phyloP scores from a whole-genome alignment of 1,140 invertebrate genomes.

The Drosophila ficusphila region DNA sequence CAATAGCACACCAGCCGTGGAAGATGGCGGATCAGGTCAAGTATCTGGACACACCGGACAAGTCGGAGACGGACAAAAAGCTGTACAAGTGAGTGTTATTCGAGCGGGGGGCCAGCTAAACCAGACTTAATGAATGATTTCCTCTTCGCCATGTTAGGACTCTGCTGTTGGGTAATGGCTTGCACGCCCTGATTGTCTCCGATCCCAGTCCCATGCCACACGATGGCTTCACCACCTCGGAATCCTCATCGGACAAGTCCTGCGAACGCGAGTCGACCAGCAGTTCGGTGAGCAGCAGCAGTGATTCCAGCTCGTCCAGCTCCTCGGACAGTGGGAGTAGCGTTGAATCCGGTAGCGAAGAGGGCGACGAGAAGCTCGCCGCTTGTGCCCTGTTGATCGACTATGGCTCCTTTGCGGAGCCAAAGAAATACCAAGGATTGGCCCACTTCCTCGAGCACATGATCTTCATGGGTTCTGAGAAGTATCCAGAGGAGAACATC shows the following conservation, averaged over 20 bases:
- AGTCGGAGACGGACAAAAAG: constrained; percentile 87
- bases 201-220: constrained; percentile 84
- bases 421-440: constrained; percentile 91
- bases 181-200: constrained; percentile 88
- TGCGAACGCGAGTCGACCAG: constrained; percentile 15
- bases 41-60: constrained; percentile 85
- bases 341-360: constrained; percentile 83
- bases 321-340: constrained; percentile 58
- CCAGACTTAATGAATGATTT: background rate
- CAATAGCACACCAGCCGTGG: background rate
- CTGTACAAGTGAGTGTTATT: constrained; percentile 84
- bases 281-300: constrained; percentile 26
- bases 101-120: no score
- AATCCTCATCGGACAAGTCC: constrained; percentile 50
- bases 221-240: constrained; percentile 68
- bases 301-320: constrained; percentile 39
- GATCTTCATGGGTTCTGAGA: constrained; percentile 96
- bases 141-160: constrained; percentile 84
- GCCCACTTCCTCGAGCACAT: constrained; percentile 98
- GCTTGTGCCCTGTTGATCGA: constrained; percentile 89
- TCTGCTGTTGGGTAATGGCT: constrained; percentile 88
- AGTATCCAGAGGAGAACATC: constrained; percentile 93
- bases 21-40: constrained; percentile 41
- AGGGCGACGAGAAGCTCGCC: constrained; percentile 86
- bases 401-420: constrained; percentile 89